These are phyloP conservation scores for Andinoacara biseriatus DNA, from an alignment of 2,113 vertebrate genomes.

Conservation along the genomic window DNA sequence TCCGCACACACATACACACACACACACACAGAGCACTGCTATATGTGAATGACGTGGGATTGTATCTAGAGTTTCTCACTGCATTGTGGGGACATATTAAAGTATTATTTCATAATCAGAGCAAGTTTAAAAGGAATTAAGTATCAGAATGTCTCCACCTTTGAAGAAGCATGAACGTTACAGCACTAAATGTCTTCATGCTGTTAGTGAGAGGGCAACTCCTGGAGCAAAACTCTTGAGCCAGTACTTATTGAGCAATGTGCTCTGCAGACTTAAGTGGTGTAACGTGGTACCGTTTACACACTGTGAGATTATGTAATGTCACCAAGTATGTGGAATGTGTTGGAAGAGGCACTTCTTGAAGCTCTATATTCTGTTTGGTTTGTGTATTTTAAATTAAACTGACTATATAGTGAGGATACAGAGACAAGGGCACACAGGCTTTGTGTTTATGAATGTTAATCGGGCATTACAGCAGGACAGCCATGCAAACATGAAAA, in stretches of 20 bases:
- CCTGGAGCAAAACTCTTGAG: neutral
- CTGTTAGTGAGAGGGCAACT: neutral
- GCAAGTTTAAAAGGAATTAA: neutral
- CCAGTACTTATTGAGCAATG: constrained; percentile 46
- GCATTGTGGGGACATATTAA: neutral
- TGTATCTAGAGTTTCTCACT: neutral
- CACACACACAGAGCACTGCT: neutral
- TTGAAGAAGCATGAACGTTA: neutral
- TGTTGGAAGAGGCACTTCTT: neutral
- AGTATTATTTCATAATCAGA: neutral
- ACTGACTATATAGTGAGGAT: neutral
- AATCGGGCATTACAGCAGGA: constrained; percentile 32
- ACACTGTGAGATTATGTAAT: neutral
- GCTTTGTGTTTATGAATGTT: neutral
- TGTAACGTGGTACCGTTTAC: constrained; percentile 33
- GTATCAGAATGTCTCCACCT: constrained; percentile 6
- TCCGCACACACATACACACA: neutral
- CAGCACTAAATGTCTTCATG: constrained; percentile 1
- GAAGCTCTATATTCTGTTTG: neutral
- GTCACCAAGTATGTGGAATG: neutral
- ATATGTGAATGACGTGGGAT: neutral
- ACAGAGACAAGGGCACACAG: neutral
- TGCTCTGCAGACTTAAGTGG: constrained; percentile 15
- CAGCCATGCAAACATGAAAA: constrained; percentile 72
- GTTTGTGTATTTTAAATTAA: neutral